These are phyloP conservation scores for Ctenicera cuprea DNA, from an alignment of 2,888 invertebrate species.

Conservation along the genomic window DNA sequence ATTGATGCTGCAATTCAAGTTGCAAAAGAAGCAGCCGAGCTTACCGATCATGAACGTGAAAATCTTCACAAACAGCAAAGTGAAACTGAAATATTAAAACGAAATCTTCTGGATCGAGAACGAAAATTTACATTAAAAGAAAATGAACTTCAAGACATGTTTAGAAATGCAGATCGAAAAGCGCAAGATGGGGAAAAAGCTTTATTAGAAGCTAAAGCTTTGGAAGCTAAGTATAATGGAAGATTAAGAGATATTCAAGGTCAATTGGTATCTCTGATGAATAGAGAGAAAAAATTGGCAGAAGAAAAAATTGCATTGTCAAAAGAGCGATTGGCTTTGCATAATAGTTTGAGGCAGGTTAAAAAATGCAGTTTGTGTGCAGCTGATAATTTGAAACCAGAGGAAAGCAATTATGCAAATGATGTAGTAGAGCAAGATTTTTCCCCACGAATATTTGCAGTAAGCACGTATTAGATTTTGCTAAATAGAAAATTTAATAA, in stretches of 20 bases:
- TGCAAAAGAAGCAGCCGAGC: constrained; percentile 69
- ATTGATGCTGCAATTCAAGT: constrained; percentile 70
- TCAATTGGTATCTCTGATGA: constrained; percentile 75
- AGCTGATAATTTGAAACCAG: constrained; percentile 55
- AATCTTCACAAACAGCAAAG: constrained; percentile 64
- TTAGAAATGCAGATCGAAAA: constrained; percentile 73
- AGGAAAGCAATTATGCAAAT: constrained; percentile 9
- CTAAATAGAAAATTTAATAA: no score
- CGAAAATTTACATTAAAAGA: constrained; percentile 65
- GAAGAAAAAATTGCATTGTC: constrained; percentile 78
- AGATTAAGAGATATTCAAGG: constrained; percentile 76
- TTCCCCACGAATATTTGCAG: constrained; percentile 44
- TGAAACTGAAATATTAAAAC: constrained; percentile 67
- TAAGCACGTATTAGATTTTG: constrained; percentile 8
- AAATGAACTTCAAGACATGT: constrained; percentile 65
- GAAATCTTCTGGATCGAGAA: constrained; percentile 64
- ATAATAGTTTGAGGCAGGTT: constrained; percentile 74
- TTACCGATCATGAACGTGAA: constrained; percentile 68
- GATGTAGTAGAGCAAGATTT: constrained; percentile 49
- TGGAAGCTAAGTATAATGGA: constrained; percentile 76
- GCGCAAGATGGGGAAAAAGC: constrained; percentile 75
- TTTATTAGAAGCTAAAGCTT: constrained; percentile 66
- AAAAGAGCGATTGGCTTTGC: constrained; percentile 76
- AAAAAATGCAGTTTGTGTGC: constrained; percentile 68
- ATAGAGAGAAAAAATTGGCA: constrained; percentile 77